Evolutionary conservation across 1,140 invertebrate genomes (phyloP), one percentile per base, ranked within the genome.

Genomic region (Apis florea): DNA sequence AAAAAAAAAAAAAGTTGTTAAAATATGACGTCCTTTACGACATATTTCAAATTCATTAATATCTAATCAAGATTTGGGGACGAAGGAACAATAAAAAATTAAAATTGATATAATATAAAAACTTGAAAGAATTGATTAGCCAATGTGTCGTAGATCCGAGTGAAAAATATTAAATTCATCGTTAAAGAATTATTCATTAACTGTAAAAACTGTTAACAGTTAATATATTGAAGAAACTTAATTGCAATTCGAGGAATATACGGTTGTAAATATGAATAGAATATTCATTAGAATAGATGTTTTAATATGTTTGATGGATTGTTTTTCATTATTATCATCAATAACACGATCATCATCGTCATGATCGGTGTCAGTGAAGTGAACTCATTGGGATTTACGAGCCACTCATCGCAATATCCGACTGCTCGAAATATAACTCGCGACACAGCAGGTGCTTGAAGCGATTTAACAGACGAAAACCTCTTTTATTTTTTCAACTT

Each of bases 351-450:
- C 31, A 8, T 75, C 58, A 21, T 31, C 17, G 24, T 61, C 49
- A 49, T 15, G 66, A 71, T 78, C 47, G 24, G 17, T 70, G 76
- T 51, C 76, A 21, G 13, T 61, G 76, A 26, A 78, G 56, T 49
- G 78, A 63, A 80, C 78, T 74, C 58, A 51, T n/a, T n/a, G 64
- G 70, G 61, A 80, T 80, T 79, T 49, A 64, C 68, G 70, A 78
- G 66, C 24, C 76, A 78, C 68, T 70, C 76, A 10, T 17, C 47
- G 54, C n/a, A 4, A 58, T 71, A 71, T 71, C 19, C 21, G 68
- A 79, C 77, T 71, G 47, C 54, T 79, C 68, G 13, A 19, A 61
- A n/a, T 24, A n/a, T 74, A 9, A 54, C 31, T 21, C 51, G 21
- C 47, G 15, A 58, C 40, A 26, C 10, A 54, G 51, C 21, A 13